These are phyloP conservation scores for Progne subis DNA, from an alignment of 2,113 vertebrate species.

Conservation along the genomic window DNA sequence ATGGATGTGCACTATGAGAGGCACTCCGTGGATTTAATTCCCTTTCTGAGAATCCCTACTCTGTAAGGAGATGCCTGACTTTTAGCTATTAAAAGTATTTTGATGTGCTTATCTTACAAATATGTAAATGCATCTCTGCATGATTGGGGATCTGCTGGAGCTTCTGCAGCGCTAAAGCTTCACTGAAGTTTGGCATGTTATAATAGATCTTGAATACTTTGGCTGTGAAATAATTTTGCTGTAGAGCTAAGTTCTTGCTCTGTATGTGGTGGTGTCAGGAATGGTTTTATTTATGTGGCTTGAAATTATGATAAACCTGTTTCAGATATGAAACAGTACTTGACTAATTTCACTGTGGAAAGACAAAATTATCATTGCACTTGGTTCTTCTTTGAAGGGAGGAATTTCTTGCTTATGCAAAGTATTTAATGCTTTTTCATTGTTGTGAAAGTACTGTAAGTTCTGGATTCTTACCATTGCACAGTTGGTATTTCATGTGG, in stretches of 20 bases:
- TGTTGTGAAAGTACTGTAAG: neutral
- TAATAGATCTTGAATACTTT: neutral
- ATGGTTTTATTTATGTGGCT: neutral
- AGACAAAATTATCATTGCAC: neutral
- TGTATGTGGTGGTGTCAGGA: neutral
- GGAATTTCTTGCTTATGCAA: neutral
- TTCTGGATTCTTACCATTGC: neutral
- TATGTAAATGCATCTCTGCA: neutral
- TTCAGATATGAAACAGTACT: neutral
- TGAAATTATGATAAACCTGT: neutral
- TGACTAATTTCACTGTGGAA: neutral
- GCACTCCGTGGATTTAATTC: neutral
- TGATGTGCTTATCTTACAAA: neutral
- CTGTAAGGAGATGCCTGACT: neutral
- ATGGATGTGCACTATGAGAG: neutral
- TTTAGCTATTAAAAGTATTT: slow-evolving; percentile 5
- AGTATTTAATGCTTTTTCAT: neutral
- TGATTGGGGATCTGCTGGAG: neutral
- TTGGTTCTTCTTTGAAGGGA: neutral
- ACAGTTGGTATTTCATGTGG: neutral
- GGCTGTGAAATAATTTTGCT: neutral
- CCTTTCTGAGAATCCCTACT: neutral
- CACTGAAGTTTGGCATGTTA: neutral
- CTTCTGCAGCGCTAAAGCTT: neutral
- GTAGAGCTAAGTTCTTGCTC: neutral